A percentile compares a stretch with the other conserved stretches of the same genome.
phyloP scores from a whole-genome alignment of 2,888 invertebrate genomes.

The Caenorhabditis becei region DNA sequence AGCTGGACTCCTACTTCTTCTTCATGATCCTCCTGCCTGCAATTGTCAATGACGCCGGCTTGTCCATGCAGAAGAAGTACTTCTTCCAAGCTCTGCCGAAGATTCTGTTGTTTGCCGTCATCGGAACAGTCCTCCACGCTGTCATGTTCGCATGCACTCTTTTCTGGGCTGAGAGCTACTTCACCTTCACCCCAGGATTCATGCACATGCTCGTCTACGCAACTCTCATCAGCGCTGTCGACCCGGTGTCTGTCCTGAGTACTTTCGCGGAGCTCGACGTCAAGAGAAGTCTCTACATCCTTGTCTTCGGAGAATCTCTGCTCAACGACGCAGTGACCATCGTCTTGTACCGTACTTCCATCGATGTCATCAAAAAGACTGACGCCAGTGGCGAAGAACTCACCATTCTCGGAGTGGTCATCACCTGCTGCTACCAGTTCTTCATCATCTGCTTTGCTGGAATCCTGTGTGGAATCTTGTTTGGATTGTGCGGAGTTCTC shows the following conservation, averaged over 20 bases:
- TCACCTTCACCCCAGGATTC: conserved; percentile 28
- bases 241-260: conserved; percentile 77
- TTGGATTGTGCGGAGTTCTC: conserved; percentile 67
- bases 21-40: conserved; percentile 98
- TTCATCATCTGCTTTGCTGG: conserved; percentile 72
- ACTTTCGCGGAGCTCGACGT: conserved; percentile 87
- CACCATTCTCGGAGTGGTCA: background rate
- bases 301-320: conserved; percentile 69
- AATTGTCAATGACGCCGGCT: conserved; percentile 97
- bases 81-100: conserved; percentile 97
- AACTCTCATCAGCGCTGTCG: conserved; percentile 77
- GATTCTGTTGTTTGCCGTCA: conserved; percentile 91
- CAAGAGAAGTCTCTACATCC: conserved; percentile 61
- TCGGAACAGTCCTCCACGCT: conserved; percentile 96
- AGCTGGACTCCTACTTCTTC: conserved; percentile 86
- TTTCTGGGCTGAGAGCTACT: conserved; percentile 8
- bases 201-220: conserved; percentile 60
- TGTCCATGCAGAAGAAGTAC: conserved; percentile 97
- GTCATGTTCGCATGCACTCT: conserved; percentile 12
- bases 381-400: conserved; percentile 27
- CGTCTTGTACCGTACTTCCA: conserved; percentile 81
- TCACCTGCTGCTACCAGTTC: conserved; percentile 57
- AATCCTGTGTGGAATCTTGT: conserved; percentile 70
- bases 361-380: conserved; percentile 65
- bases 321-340: conserved; percentile 90